These are phyloP conservation scores for Zootoca vivipara DNA, from an alignment of 2,113 vertebrate species.

Conservation along the genomic window DNA sequence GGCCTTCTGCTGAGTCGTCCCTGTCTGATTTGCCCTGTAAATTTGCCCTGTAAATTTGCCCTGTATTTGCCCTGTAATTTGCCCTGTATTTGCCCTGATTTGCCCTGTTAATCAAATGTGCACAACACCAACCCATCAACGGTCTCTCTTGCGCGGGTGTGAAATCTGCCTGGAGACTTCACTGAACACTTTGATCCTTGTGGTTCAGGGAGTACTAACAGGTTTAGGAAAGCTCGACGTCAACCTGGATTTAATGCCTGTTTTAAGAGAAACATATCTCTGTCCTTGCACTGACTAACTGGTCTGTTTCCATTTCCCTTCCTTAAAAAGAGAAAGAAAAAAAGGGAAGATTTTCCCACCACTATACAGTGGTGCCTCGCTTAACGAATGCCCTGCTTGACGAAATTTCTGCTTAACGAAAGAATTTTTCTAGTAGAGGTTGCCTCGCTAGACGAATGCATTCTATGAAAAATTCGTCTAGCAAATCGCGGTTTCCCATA, in stretches of 20 bases:
- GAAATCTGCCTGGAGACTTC: not conserved
- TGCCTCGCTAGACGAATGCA: no score
- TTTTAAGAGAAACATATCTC: not conserved
- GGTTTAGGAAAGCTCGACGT: not conserved
- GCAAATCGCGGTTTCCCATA: no score
- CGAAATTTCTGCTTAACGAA: no score
- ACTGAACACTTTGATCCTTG: not conserved
- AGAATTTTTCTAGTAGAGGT: no score
- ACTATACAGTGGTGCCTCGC: no score
- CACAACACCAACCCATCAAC: not conserved
- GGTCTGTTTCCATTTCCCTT: not conserved
- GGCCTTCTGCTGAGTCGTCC: not conserved
- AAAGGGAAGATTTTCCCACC: not conserved
- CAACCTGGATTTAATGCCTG: not conserved
- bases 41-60: no score
- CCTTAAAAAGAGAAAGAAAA: not conserved
- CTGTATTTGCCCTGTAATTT: no score
- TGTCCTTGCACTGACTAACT: not conserved
- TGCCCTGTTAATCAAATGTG: not conserved
- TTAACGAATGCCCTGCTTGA: no score
- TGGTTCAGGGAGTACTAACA: not conserved
- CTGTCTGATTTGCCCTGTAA: not conserved
- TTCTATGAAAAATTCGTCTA: no score
- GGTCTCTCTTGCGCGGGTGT: not conserved
- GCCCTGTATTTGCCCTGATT: not conserved